Conservation (phyloP, 2,797 vertebrate genomes). For the Alcedo atthis region DNA sequence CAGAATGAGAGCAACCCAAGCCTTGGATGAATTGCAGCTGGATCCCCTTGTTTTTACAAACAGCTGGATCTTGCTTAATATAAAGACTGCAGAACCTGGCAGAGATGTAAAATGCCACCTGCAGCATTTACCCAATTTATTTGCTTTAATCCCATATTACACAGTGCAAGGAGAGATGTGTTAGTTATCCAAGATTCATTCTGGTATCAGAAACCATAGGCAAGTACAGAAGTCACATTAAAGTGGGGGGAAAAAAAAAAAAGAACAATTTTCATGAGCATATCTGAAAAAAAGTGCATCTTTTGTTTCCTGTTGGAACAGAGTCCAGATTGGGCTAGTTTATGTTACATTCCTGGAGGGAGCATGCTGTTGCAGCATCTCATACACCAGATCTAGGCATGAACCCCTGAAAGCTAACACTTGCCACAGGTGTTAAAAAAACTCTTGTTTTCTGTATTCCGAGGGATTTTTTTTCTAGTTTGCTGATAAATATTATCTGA, state of each 20-base stretch:
- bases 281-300: conserved; percentile 16
- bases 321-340: neutral
- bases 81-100: neutral
- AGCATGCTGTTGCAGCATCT: neutral
- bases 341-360: neutral
- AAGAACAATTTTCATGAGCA: neutral
- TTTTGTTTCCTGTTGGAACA: conserved; percentile 6
- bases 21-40: neutral
- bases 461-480: neutral
- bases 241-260: neutral
- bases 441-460: neutral
- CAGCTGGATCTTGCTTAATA: neutral
- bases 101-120: conserved; percentile 28
- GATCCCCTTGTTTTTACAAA: neutral
- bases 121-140: neutral
- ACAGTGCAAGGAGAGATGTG: neutral
- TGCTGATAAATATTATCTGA: neutral
- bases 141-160: neutral
- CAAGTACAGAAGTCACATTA: neutral
- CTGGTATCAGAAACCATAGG: neutral
- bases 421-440: neutral
- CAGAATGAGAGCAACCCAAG: neutral
- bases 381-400: neutral
- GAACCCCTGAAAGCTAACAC: neutral
- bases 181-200: neutral